Conservation (phyloP, 1,140 invertebrate genomes). For the Maconellicoccus hirsutus region DNA sequence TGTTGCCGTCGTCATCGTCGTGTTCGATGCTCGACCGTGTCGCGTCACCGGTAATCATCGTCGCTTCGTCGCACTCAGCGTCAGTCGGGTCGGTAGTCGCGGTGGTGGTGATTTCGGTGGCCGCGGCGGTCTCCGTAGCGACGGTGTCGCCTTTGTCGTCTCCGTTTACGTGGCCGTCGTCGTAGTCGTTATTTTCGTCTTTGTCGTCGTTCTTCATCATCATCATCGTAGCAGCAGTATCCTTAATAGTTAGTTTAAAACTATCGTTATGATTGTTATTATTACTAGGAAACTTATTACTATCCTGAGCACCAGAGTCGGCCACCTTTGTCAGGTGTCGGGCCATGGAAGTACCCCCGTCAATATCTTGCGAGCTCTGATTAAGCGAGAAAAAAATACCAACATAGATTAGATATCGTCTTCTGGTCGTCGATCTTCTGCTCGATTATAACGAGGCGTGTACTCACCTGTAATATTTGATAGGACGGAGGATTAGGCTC, state of each 20-base stretch:
- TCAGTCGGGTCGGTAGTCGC: too few relatives aligned
- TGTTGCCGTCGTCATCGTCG: too few relatives aligned
- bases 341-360: conserved; percentile 20
- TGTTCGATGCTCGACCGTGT: too few relatives aligned
- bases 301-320: conserved; percentile 21
- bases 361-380: conserved; percentile 19
- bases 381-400: not conserved
- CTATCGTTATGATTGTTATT: conserved; percentile 20
- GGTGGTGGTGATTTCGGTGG: too few relatives aligned
- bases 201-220: not conserved
- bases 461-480: conserved; percentile 9
- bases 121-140: too few relatives aligned
- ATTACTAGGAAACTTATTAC: conserved; percentile 20
- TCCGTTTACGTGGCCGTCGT: not conserved
- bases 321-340: conserved; percentile 17
- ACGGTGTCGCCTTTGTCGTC: not conserved
- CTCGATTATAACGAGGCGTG: not conserved
- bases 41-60: too few relatives aligned
- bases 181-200: not conserved
- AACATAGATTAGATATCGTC: too few relatives aligned
- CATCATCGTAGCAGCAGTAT: not conserved
- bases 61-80: too few relatives aligned
- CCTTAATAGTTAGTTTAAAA: conserved; percentile 17
- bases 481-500: conserved; percentile 21
- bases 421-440: too few relatives aligned